Base-by-base conservation (phyloP, 2,797 vertebrate species). In the Syncerus caffer region DNA sequence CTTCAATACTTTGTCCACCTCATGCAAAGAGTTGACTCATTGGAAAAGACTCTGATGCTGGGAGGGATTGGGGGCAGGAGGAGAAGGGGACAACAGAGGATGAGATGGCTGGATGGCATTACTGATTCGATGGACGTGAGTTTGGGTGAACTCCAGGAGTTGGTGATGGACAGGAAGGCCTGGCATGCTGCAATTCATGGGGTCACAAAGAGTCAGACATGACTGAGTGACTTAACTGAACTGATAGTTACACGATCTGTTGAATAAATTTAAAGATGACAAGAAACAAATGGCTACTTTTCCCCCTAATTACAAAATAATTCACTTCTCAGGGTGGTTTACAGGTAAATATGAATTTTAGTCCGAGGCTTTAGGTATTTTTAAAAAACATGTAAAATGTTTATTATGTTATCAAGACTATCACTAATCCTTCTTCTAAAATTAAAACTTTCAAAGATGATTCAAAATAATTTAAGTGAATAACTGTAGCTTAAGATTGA, bases 401-500 rank as follows among this genome's bases (percentile, higher is more conserved):
- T 76, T 50, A 45, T 31, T 89, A 7, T 71, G 11, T 31, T 62
- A 62, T 87, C 19, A 88, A 74, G 15, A 42, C 29, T 55, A 89
- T 76, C 6, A 76, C 0, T 38, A 87, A 51, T 31, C 7, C 19
- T 51, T 84, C 27, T 60, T 84, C 27, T 60, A 71, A 96, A 91
- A 74, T 79, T 74, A 76, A 97, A 80, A 10, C 13, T 91, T 96
- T 42, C 62, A 94, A 93, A 93, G 11, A 95, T 78, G 89, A 90
- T 85, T 85, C 8, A 94, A 92, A 95, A 88, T 89, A 55, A 94
- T 92, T 87, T 90, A 90, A 85, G 25, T 83, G 34, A 85, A 71
- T 84, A 90, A 62, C 45, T 92, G 82, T 88, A 82, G 15, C 15
- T 92, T 93, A 86, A 90, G 83, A 76, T 19, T 91, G 13, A 87